Percentiles rank a stretch among this genome's conserved stretches.
Conservation (phyloP, 2,888 invertebrate genomes). For the Thelaira solivaga region DNA sequence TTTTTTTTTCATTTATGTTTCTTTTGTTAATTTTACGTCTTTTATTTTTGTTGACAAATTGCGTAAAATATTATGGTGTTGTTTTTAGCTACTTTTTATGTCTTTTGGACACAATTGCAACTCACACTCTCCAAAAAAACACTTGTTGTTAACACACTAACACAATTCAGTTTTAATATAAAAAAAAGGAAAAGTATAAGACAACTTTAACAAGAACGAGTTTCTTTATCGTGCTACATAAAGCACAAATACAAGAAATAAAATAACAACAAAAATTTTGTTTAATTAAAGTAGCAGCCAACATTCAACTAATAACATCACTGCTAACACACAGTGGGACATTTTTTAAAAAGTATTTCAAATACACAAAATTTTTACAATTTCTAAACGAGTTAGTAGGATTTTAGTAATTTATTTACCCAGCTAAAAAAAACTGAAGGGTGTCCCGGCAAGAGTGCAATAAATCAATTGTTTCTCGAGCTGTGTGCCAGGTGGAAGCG, state of each 20-base stretch:
- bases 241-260: not conserved
- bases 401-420: too few relatives aligned
- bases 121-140: conserved; percentile 44
- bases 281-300: conserved; percentile 1
- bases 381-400: too few relatives aligned
- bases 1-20: not conserved
- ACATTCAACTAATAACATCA: not conserved
- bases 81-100: conserved; percentile 5
- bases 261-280: not conserved
- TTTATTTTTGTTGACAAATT: conserved; percentile 43
- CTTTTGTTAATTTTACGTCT: too few relatives aligned
- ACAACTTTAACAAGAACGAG: not conserved
- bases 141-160: conserved; percentile 46
- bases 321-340: not conserved
- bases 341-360: too few relatives aligned
- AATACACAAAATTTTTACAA: too few relatives aligned
- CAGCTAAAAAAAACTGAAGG: too few relatives aligned
- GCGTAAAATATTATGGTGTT: conserved; percentile 55
- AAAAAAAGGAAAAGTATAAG: too few relatives aligned
- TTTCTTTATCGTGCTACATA: not conserved
- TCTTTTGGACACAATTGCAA: conserved; percentile 37
- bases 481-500: too few relatives aligned
- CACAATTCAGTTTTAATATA: too few relatives aligned
- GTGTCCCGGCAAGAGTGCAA: too few relatives aligned
- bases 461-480: too few relatives aligned